Conservation (phyloP, 2,888 invertebrate genomes). For the Ectemnius cavifrons region DNA sequence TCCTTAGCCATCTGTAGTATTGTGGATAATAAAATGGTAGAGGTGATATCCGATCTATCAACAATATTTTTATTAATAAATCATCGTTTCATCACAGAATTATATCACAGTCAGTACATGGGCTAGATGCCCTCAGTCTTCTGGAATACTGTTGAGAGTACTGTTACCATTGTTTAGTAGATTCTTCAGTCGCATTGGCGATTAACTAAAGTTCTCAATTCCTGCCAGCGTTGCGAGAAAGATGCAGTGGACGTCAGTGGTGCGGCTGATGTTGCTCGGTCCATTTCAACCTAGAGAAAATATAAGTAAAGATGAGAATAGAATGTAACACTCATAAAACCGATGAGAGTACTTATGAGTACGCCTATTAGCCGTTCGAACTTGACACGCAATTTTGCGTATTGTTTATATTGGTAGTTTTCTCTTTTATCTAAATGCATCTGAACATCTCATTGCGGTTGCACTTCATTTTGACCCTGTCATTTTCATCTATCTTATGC, state of each 20-base stretch:
- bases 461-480: constrained; percentile 9
- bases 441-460: constrained; percentile 9
- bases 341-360: constrained; percentile 3
- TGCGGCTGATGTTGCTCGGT: constrained; percentile 59
- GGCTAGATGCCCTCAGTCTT: constrained; percentile 20
- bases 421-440: constrained; percentile 13
- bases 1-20: no score
- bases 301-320: constrained; percentile 48
- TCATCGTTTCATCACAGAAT: constrained; percentile 10
- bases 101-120: neutral
- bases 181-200: no score
- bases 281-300: constrained; percentile 67
- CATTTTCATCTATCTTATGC: constrained; percentile 10
- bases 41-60: constrained; percentile 6
- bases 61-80: constrained; percentile 20
- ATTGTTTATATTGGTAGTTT: neutral
- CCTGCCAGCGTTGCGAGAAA: constrained; percentile 30
- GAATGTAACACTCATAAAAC: neutral
- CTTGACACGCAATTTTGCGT: constrained; percentile 28
- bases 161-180: no score
- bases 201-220: constrained; percentile 20
- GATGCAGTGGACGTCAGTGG: constrained; percentile 58
- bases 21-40: neutral
- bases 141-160: no score
- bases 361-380: neutral